Base-by-base conservation (phyloP, 2,888 invertebrate genomes). In the Drosophila austrosaltans region DNA sequence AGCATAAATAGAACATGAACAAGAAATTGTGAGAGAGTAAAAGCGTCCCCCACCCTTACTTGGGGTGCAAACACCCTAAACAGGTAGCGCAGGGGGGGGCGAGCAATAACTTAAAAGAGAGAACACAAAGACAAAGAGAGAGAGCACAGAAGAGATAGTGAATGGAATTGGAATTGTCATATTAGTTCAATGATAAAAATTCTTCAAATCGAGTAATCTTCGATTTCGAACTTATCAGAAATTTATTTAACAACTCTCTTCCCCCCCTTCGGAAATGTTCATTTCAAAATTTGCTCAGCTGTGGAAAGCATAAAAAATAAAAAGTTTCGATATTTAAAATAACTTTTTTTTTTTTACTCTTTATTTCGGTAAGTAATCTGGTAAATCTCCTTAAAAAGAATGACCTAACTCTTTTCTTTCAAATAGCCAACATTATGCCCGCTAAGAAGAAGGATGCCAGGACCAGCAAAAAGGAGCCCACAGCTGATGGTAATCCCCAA, bases 401-500 rank as follows among this genome's bases (percentile, higher is more conserved):
- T 10, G 16, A 25, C 5, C 25, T 48, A 1, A 10, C 10, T 6
- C 20, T 8, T 20, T 7, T 7, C 2, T 3, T 28, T 40, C 8
- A 8, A 7, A 48, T 40, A 48, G 48, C 16, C 3, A 20, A n/a
- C 5, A 68, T 22, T 4, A 74, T 74, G 74, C 74, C 74, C 7
- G 30, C 32, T 20, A 72, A 69, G 12, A 74, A 74, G 69, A 69
- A 63, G 20, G 61, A 53, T 1, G 56, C 69, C 48, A 81, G 53
- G 12, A 61, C 65, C 66, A 54, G 75, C n/a, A 87, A 82, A 42
- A 82, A 81, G 12, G 60, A 12, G 6, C 20, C 32, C 16, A 3
- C 40, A 2, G 53, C 48, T 20, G 62, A 20, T 22, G 54, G 39
- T 1, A 39, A 8, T 16, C 30, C 10, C 8, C 53, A 69, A 12